Conservation (phyloP, 2,797 vertebrate genomes). For the Loriculus beryllinus region DNA sequence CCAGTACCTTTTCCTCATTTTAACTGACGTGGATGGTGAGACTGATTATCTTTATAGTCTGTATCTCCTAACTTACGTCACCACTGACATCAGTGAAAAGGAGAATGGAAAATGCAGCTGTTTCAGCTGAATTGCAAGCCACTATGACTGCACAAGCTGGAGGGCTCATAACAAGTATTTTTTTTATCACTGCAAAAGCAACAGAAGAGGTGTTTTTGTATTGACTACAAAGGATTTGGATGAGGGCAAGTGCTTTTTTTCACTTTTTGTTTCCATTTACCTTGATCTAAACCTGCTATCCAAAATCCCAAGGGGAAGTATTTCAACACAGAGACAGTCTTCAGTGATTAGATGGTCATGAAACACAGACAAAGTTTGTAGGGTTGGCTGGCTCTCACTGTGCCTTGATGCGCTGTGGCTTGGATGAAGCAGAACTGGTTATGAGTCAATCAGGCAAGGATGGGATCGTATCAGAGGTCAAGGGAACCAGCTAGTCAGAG, state of each 20-base stretch:
- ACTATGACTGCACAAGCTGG: not conserved
- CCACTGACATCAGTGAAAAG: not conserved
- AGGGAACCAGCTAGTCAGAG: not conserved
- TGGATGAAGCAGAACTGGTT: slow-evolving; percentile 26
- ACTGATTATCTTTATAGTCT: not conserved
- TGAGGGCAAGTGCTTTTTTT: not conserved
- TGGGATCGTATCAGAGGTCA: slow-evolving; percentile 1
- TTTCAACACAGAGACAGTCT: slow-evolving; percentile 18
- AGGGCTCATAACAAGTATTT: not conserved
- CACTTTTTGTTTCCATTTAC: not conserved
- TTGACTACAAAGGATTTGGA: not conserved
- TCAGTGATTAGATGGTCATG: slow-evolving; percentile 32
- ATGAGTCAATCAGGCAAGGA: slow-evolving; percentile 22
- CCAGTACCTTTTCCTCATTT: not conserved
- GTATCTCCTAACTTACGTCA: not conserved
- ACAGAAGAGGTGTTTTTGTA: not conserved
- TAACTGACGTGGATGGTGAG: not conserved
- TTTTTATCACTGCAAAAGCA: not conserved
- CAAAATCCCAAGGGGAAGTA: not conserved
- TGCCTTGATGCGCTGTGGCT: slow-evolving; percentile 38
- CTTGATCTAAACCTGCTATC: not conserved
- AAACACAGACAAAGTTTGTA: not conserved
- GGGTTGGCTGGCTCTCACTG: not conserved
- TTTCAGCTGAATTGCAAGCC: not conserved
- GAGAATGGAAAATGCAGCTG: not conserved